A percentile compares a stretch with the other conserved stretches of the same genome.
Evolutionary conservation across 1,140 invertebrate species (phyloP).

Genomic region (Camponotus pennsylvanicus): DNA sequence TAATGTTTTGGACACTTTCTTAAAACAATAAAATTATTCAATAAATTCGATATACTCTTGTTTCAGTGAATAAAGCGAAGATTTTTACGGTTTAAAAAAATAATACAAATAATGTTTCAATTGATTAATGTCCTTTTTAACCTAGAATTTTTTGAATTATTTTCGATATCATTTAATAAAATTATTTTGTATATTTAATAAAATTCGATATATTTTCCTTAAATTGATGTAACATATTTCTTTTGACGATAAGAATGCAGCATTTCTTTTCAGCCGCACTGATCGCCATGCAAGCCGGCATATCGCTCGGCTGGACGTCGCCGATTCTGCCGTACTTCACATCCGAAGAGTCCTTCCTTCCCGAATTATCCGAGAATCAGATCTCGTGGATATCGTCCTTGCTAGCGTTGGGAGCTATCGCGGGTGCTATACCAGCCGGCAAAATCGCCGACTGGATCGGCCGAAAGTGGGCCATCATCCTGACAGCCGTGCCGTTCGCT

Average conservation of each 20-base stretch:
- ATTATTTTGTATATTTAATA: not conserved
- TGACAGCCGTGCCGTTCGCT: conserved; percentile 87
- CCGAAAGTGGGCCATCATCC: conserved; percentile 88
- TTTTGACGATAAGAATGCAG: not conserved
- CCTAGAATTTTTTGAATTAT: not conserved
- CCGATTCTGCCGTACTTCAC: conserved; percentile 84
- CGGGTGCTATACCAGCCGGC: conserved; percentile 87
- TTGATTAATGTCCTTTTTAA: not conserved
- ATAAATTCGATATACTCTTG: not conserved
- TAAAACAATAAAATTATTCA: not conserved
- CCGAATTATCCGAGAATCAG: conserved; percentile 72
- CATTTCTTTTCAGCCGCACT: conserved; percentile 84
- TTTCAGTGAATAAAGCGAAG: not conserved
- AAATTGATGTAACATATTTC: not conserved
- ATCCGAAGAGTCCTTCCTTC: conserved; percentile 48
- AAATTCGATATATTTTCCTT: not conserved
- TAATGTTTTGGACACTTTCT: not conserved
- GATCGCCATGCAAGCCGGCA: conserved; percentile 86
- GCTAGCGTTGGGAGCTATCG: conserved; percentile 87
- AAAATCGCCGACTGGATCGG: conserved; percentile 89
- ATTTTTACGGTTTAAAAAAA: not conserved
- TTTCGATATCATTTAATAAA: not conserved
- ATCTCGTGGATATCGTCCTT: conserved; percentile 87
- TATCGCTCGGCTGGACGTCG: conserved; percentile 87
- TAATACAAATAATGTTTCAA: too few species aligned